Conservation (phyloP, 2,888 invertebrate species). For the Synergus umbraculus region DNA sequence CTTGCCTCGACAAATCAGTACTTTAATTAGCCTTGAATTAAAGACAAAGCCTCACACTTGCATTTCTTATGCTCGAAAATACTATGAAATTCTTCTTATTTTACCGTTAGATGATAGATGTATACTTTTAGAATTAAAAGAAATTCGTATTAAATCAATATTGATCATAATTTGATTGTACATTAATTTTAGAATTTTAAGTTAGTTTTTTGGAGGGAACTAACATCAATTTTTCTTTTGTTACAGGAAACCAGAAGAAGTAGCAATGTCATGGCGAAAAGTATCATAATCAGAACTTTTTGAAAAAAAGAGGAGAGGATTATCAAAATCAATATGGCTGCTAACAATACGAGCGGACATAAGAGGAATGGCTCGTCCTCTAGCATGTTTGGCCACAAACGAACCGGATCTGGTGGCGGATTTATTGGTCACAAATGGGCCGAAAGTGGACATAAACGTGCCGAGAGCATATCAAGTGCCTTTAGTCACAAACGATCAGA, state of each 20-base stretch:
- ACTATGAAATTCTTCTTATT: no score
- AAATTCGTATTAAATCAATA: no score
- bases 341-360: constrained; percentile 69
- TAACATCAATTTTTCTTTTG: constrained; percentile 22
- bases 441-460: constrained; percentile 72
- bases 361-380: constrained; percentile 74
- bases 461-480: constrained; percentile 75
- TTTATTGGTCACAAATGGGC: constrained; percentile 73
- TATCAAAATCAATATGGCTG: constrained; percentile 59
- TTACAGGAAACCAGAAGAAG: constrained; percentile 45
- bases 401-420: constrained; percentile 71
- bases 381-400: constrained; percentile 72
- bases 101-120: neutral
- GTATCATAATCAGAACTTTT: constrained; percentile 22
- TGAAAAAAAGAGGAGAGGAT: constrained; percentile 25
- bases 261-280: constrained; percentile 36
- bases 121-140: no score
- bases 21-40: constrained; percentile 56
- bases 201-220: neutral
- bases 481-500: constrained; percentile 74
- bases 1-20: constrained; percentile 38
- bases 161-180: no score
- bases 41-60: constrained; percentile 40
- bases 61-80: neutral
- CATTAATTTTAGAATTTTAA: neutral